Percentiles rank a stretch among this genome's conserved stretches.
Evolutionary conservation across 92 coral and sea anemone genomes (phyloP).

Genomic region (Pocillopora meandrina): DNA sequence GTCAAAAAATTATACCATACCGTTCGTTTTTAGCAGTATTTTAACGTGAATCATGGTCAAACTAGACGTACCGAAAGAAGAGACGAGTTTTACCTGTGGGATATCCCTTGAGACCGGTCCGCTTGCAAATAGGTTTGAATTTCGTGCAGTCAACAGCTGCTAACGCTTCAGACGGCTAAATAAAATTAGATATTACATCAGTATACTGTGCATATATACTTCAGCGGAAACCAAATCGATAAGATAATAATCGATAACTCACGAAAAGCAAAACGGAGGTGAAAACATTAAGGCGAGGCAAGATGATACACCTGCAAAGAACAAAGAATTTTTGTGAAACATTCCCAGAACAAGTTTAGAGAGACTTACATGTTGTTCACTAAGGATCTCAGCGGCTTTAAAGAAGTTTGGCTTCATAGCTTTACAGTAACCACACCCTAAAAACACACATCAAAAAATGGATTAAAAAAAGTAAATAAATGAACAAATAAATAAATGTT

Average conservation of each 20-base stretch:
- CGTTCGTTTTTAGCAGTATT: no score
- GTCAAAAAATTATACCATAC: no score
- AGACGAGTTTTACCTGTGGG: slow-evolving; percentile 77
- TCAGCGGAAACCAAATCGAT: not conserved
- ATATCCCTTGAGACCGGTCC: slow-evolving; percentile 66
- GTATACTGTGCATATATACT: not conserved
- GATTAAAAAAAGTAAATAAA: not conserved
- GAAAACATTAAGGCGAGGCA: not conserved
- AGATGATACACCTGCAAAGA: not conserved
- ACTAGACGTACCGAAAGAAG: not conserved
- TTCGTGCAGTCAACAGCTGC: slow-evolving; percentile 90
- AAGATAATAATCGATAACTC: not conserved
- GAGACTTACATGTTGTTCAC: slow-evolving; percentile 76
- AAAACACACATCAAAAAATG: not conserved
- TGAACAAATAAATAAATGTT: not conserved
- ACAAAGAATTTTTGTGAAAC: no score
- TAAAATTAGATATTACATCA: not conserved
- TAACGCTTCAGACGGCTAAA: slow-evolving; percentile 72
- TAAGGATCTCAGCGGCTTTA: slow-evolving; percentile 84
- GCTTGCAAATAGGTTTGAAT: slow-evolving; percentile 53
- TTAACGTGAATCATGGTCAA: not conserved
- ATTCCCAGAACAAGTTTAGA: not conserved
- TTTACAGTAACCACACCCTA: slow-evolving; percentile 97
- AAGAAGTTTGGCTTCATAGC: slow-evolving; percentile 88
- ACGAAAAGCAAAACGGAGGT: not conserved